Percentiles rank a stretch among this genome's conserved stretches.
phyloP scores from a whole-genome alignment of 2,888 invertebrate genomes.

The Caenorhabditis sp. region DNA sequence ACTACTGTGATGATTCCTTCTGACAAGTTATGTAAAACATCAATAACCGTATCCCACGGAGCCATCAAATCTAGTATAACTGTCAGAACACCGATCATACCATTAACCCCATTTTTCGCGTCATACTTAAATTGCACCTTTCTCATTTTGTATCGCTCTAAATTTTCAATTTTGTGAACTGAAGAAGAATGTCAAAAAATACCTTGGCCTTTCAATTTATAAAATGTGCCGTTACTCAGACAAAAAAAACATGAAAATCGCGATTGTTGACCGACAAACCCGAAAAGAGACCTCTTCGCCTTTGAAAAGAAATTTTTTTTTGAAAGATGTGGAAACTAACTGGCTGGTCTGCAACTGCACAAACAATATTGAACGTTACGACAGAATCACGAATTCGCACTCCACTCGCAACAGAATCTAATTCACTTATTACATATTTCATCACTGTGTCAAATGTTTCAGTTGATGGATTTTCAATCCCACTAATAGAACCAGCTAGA shows the following conservation, averaged over 20 bases:
- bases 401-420: background rate
- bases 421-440: background rate
- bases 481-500: background rate
- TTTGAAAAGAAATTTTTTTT: background rate
- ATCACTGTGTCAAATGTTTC: background rate
- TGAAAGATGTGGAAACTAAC: background rate
- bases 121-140: background rate
- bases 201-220: background rate
- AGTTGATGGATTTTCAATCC: background rate
- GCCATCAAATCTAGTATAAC: background rate
- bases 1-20: background rate
- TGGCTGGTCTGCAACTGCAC: background rate
- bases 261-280: background rate
- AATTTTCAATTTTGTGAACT: background rate
- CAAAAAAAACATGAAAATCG: background rate
- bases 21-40: background rate
- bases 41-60: background rate
- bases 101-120: background rate
- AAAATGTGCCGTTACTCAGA: background rate
- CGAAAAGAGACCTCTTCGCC: background rate
- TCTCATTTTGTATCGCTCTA: background rate
- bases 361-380: background rate
- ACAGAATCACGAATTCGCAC: background rate
- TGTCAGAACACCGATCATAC: background rate
- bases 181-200: background rate